phyloP scores from a whole-genome alignment of 2,113 vertebrate species.

The Asarcornis scutulata region DNA sequence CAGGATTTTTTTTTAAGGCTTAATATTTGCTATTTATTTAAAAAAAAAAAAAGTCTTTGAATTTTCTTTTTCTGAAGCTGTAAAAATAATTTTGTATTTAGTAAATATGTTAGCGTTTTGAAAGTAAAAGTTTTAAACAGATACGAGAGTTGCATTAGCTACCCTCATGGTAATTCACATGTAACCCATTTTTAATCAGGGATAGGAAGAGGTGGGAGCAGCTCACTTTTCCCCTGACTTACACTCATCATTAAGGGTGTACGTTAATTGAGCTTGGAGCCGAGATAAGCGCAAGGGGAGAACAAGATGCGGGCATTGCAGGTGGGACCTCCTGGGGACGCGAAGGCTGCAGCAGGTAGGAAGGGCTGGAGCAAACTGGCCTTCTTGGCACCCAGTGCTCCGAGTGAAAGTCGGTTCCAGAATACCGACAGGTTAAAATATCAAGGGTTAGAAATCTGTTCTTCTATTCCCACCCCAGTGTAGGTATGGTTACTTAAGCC shows the following conservation, averaged over 20 bases:
- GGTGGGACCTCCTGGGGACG: not conserved
- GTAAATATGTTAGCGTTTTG: not conserved
- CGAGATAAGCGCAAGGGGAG: not conserved
- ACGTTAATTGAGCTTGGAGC: rapidly evolving
- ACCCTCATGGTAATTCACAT: not conserved
- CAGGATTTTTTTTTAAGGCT: not conserved
- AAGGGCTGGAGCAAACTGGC: rapidly evolving
- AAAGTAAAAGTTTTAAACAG: not conserved
- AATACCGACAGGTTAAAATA: not conserved
- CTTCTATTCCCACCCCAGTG: not conserved
- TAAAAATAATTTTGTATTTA: not conserved
- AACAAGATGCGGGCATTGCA: not conserved
- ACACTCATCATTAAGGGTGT: not conserved
- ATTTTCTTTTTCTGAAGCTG: not conserved
- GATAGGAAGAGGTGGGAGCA: not conserved
- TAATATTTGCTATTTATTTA: not conserved
- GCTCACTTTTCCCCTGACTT: not conserved
- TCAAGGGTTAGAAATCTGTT: not conserved
- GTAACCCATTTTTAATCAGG: not conserved
- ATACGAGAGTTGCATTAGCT: not conserved
- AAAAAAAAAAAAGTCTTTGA: not conserved
- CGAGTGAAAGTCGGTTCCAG: not conserved
- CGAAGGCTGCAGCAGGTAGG: not conserved
- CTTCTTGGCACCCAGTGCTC: not conserved
- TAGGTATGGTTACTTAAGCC: not conserved